Base-by-base conservation (phyloP, 1,140 invertebrate species). In the Papilio aristodemus region DNA sequence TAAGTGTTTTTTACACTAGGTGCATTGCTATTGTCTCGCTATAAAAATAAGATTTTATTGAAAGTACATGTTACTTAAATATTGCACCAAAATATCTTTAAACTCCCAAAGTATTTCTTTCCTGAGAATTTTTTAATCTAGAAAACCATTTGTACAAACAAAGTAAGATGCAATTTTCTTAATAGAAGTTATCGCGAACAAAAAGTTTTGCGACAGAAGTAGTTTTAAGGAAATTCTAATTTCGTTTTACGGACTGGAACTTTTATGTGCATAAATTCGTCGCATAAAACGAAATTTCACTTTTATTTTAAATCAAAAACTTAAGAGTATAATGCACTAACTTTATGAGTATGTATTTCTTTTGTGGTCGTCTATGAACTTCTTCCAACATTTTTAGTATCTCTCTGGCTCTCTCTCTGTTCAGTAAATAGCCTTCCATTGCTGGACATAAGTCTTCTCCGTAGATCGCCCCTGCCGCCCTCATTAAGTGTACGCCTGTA, bases 151-250 rank as follows among this genome's bases (percentile, higher is more conserved):
- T 54, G 46, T n/a, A n/a, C n/a, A n/a, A 5, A 54, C 22, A 54
- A 54, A 54, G 46, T 54, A 22, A 25, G 46, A 54, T 54, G 46
- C 17, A 54, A 54, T 54, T 54, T 54, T 11, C 9, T 54, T 54
- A 54, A 54, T 54, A 54, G 43, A 46, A 19, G 17, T 46, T 17
- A 14, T 17, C 43, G 43, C 17, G 43, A 46, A 46, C 43, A n/a
- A 46, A 46, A 54, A 54, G 9, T 54, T 54, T 54, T 54, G 9
- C 46, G 11, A 54, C 17, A 10, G 19, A 54, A 54, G 14, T 54
- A 54, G 46, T 54, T 54, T 54, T 54, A 19, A 10, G 46, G 11
- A 22, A 54, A 22, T 22, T 14, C 46, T 54, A 54, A 54, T 54
- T 54, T 13, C 46, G 19, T 54, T 54, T 54, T 54, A 54, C 43